Conservation (phyloP, 2,888 invertebrate genomes). For the Eupithecia insigniata region DNA sequence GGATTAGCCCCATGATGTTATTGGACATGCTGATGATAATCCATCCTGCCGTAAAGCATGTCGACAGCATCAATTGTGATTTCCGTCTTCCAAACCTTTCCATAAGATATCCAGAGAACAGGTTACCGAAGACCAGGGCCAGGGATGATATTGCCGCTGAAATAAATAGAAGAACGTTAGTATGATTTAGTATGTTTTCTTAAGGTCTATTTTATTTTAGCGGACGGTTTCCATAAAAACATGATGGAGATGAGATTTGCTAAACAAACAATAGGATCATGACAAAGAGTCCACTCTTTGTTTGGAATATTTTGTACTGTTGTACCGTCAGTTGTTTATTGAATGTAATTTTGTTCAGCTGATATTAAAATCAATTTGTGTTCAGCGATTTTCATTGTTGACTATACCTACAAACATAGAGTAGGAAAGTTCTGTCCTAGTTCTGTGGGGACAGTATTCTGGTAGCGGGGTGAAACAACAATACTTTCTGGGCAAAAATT, state of each 20-base stretch:
- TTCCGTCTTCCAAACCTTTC: slow-evolving; percentile 84
- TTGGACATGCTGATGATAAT: slow-evolving; percentile 81
- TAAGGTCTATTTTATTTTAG: neutral
- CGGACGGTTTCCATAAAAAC: neutral
- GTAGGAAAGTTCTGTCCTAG: too few relatives aligned
- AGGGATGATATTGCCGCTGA: slow-evolving; percentile 86
- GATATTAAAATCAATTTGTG: too few relatives aligned
- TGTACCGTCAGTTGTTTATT: too few relatives aligned
- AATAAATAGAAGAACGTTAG: slow-evolving; percentile 12
- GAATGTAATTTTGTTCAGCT: too few relatives aligned
- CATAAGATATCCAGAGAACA: slow-evolving; percentile 85
- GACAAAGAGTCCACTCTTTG: too few relatives aligned
- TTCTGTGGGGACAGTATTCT: too few relatives aligned
- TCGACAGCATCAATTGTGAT: slow-evolving; percentile 79
- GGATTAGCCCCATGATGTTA: slow-evolving; percentile 70
- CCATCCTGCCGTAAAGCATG: slow-evolving; percentile 85
- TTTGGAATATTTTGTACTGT: too few relatives aligned
- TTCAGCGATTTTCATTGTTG: too few relatives aligned
- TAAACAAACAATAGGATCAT: neutral
- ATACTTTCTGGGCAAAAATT: too few relatives aligned
- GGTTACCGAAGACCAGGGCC: slow-evolving; percentile 85
- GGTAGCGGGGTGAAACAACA: too few relatives aligned
- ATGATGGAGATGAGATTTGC: neutral
- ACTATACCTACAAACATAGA: too few relatives aligned
- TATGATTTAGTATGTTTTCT: neutral